A percentile compares a stretch with the other conserved stretches of the same genome.
phyloP scores from a whole-genome alignment of 2,888 invertebrate species.

The Philaethria dido region DNA sequence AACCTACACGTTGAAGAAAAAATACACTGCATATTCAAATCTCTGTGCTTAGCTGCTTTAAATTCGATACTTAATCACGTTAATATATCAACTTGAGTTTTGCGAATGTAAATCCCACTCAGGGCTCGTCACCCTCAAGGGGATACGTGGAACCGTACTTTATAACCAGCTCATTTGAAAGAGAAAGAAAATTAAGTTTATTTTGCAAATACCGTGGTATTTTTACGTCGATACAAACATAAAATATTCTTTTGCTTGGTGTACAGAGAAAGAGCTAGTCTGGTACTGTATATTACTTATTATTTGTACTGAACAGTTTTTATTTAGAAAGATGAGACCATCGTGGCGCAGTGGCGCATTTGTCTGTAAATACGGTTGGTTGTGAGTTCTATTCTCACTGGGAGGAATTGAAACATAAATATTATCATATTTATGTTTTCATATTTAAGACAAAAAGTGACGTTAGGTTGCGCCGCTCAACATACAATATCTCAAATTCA shows the following conservation, averaged over 20 bases:
- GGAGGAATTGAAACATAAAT: too few species aligned
- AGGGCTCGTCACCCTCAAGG: slow-evolving; percentile 14
- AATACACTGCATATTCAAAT: not conserved
- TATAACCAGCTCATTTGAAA: slow-evolving; percentile 19
- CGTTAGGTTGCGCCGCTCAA: too few species aligned
- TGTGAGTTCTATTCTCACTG: too few species aligned
- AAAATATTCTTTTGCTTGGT: not conserved
- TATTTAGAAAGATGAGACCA: too few species aligned
- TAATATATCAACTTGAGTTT: slow-evolving; percentile 22
- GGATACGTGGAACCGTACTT: slow-evolving; percentile 24
- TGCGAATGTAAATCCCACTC: slow-evolving; percentile 21
- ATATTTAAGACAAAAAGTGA: too few species aligned
- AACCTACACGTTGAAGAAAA: not conserved
- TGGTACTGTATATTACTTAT: not conserved
- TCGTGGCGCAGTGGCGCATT: too few species aligned
- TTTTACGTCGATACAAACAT: not conserved
- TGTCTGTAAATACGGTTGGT: too few species aligned
- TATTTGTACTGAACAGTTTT: too few species aligned
- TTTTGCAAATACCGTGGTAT: slow-evolving; percentile 4
- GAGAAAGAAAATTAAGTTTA: slow-evolving; percentile 18
- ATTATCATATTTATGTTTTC: too few species aligned
- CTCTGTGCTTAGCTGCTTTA: slow-evolving; percentile 12
- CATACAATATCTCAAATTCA: too few species aligned
- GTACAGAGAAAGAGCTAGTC: not conserved
- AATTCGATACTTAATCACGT: slow-evolving; percentile 24